Evolutionary conservation across 2,888 invertebrate species (phyloP).

Genomic region (Nemotelus pantherinus): DNA sequence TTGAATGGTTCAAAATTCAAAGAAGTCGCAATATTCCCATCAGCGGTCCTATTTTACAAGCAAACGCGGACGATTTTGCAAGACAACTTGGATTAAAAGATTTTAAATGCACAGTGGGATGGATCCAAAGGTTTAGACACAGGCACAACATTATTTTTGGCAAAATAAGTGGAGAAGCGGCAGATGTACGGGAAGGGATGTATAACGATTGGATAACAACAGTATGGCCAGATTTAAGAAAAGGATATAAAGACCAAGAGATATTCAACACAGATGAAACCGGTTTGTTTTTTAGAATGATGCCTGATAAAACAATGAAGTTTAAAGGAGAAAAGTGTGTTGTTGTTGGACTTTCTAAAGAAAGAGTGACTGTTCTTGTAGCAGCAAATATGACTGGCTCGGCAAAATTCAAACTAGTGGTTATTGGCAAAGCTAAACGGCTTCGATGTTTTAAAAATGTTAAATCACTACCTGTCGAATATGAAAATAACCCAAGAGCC

Average conservation of each 20-base stretch:
- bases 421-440: conserved; percentile 22
- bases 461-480: conserved; percentile 20
- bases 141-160: conserved; percentile 14
- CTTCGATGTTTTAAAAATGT: conserved; percentile 24
- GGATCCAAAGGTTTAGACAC: background rate
- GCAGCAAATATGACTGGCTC: conserved; percentile 2
- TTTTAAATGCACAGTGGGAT: conserved; percentile 14
- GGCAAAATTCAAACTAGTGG: conserved; percentile 14
- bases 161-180: conserved; percentile 7
- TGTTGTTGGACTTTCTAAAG: background rate
- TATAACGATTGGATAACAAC: conserved; percentile 18
- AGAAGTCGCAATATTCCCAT: conserved; percentile 17
- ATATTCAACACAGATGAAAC: conserved; percentile 27
- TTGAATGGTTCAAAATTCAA: conserved; percentile 16
- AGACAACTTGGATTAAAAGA: conserved; percentile 17
- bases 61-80: conserved; percentile 14
- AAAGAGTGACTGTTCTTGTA: conserved; percentile 19
- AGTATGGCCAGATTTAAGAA: conserved; percentile 9
- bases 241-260: conserved; percentile 14
- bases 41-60: conserved; percentile 15
- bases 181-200: conserved; percentile 21
- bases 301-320: conserved; percentile 17
- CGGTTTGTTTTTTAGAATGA: conserved; percentile 21
- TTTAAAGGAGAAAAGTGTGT: conserved; percentile 18
- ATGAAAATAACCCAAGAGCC: conserved; percentile 28